Percentiles rank a stretch among this genome's conserved stretches.
phyloP scores from a whole-genome alignment of 1,140 invertebrate genomes.

The Magallana ariakensis region DNA sequence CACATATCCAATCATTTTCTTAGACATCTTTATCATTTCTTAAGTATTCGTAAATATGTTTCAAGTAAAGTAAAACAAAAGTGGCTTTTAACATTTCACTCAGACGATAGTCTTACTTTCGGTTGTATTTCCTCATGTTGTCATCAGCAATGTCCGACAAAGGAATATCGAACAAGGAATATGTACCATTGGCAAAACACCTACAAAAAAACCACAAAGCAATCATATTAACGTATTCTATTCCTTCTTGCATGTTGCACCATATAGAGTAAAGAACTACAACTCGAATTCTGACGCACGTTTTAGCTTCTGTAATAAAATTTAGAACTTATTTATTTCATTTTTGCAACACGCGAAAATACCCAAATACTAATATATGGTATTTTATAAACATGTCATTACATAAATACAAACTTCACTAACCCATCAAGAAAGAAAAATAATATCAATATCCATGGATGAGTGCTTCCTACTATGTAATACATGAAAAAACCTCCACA shows the following conservation, averaged over 20 bases:
- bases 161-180: constrained; percentile 73
- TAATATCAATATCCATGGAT: constrained; percentile 68
- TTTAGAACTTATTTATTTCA: neutral
- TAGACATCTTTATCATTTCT: too few relatives aligned
- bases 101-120: constrained; percentile 42
- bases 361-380: neutral
- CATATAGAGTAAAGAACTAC: neutral
- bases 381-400: neutral
- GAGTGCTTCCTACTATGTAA: constrained; percentile 58
- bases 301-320: neutral
- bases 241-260: neutral
- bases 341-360: neutral
- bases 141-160: constrained; percentile 77
- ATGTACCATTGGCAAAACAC: constrained; percentile 62
- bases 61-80: too few relatives aligned
- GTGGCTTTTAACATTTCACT: too few relatives aligned
- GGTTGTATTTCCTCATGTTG: constrained; percentile 63
- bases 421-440: constrained; percentile 75
- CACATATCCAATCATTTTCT: too few relatives aligned
- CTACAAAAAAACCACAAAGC: constrained; percentile 67
- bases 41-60: too few relatives aligned
- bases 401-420: neutral
- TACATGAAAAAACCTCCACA: constrained; percentile 65
- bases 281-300: neutral
- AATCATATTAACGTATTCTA: neutral